Percentiles rank a stretch among this genome's conserved stretches.
Conservation (phyloP, 2,113 vertebrate species). For the Onychostruthus taczanowskii region DNA sequence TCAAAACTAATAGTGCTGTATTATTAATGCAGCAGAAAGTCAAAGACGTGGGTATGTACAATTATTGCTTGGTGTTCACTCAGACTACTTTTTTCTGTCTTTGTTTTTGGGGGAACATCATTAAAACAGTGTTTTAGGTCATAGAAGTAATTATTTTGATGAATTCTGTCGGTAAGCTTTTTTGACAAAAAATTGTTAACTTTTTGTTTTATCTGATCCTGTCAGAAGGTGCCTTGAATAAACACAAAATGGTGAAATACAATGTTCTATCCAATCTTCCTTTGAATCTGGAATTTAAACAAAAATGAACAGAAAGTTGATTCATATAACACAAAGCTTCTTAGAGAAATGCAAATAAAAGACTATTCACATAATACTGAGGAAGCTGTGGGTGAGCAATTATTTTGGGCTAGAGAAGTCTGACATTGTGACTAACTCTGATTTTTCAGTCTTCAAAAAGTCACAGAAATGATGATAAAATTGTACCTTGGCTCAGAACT, state of each 20-base stretch:
- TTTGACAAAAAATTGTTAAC: background rate
- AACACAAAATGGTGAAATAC: background rate
- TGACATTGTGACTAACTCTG: background rate
- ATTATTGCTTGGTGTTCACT: background rate
- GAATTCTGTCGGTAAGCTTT: background rate
- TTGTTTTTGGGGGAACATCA: background rate
- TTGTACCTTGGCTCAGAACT: background rate
- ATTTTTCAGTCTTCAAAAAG: background rate
- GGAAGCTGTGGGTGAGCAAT: background rate
- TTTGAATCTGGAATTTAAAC: background rate
- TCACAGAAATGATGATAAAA: background rate
- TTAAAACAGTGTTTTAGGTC: slow-evolving; percentile 10
- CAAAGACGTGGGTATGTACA: background rate
- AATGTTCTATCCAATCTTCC: background rate
- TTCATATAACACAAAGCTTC: background rate
- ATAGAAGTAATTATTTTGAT: background rate
- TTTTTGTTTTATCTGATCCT: background rate
- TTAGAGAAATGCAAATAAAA: background rate
- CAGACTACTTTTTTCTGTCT: background rate
- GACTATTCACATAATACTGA: background rate
- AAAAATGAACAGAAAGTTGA: background rate
- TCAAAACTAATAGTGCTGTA: slow-evolving; percentile 66
- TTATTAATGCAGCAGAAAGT: slow-evolving; percentile 62
- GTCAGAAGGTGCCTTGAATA: background rate
- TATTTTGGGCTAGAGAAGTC: background rate